Base-by-base conservation (phyloP, 2,797 vertebrate species). In the Diceros bicornis region DNA sequence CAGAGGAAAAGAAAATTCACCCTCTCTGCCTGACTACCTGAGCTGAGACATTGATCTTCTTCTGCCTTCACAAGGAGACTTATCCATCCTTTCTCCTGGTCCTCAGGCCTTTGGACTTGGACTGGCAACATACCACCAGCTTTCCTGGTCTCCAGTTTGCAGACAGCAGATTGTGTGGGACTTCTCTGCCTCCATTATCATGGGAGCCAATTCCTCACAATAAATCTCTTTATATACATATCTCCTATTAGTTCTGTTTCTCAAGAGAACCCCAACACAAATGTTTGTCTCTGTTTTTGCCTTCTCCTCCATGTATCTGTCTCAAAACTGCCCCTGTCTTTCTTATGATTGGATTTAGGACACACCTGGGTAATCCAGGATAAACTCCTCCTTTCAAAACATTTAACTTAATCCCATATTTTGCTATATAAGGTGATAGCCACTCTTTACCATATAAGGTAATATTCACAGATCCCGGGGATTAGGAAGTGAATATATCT, bases 261-360 rank as follows among this genome's bases (percentile, higher is more conserved):
- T 59, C 34, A 29, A 55, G 34, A 81, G 34, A 61, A 29, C 23
- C 34, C 47, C 50, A 78, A 29, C 57, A 23, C 34, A 87, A 57
- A 47, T 25, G 20, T 1, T 52, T 16, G 4, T 52, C 50, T 52
- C 47, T 78, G 20, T 50, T 37, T 86, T 78, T 74, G 17, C 55
- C 18, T 52, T 37, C 13, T 34, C 52, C 59, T 91, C 55, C 72
- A 18, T 62, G 10, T 78, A 20, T 68, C 41, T 50, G 7, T 81
- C 64, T 96, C 57, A 89, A 61, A 91, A 66, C 1, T 27, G 13
- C 9, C 10, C 81, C 21, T 79, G 2, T 86, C 50, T 82, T 23
- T 25, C 50, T 57, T 79, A 50, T 6, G 27, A 96, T 86, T 96
- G 59, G 66, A 94, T 91, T 83, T 85, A 91, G 64, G 32, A 14